Conservation (phyloP, 2,113 vertebrate species). For the Toxostoma redivivum region DNA sequence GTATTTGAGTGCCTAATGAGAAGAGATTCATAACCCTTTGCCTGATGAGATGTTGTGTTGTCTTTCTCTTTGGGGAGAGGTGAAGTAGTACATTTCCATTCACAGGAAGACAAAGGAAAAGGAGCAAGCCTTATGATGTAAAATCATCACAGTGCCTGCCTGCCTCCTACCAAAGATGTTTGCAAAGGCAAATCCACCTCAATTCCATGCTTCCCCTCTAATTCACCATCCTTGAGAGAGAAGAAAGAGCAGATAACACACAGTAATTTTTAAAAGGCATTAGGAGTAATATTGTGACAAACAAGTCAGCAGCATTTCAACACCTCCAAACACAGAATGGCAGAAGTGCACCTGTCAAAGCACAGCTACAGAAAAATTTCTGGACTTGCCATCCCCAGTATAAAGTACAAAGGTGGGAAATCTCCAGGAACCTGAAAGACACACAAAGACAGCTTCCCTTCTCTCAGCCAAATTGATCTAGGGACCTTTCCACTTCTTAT, state of each 20-base stretch:
- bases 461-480: background rate
- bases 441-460: background rate
- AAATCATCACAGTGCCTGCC: background rate
- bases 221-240: background rate
- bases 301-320: background rate
- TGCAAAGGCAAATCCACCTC: background rate
- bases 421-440: background rate
- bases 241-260: background rate
- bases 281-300: conserved; percentile 55
- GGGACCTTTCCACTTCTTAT: background rate
- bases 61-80: background rate
- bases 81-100: background rate
- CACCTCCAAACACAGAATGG: background rate
- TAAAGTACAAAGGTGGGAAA: background rate
- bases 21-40: background rate
- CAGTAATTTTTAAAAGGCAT: conserved; percentile 19
- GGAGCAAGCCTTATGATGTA: background rate
- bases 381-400: background rate
- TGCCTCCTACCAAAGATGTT: background rate
- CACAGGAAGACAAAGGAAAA: background rate
- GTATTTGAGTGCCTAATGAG: background rate
- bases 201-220: background rate
- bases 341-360: background rate
- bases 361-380: background rate
- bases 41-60: background rate